phyloP scores from a whole-genome alignment of 1,140 invertebrate genomes.

The Trinorchestia longiramus region DNA sequence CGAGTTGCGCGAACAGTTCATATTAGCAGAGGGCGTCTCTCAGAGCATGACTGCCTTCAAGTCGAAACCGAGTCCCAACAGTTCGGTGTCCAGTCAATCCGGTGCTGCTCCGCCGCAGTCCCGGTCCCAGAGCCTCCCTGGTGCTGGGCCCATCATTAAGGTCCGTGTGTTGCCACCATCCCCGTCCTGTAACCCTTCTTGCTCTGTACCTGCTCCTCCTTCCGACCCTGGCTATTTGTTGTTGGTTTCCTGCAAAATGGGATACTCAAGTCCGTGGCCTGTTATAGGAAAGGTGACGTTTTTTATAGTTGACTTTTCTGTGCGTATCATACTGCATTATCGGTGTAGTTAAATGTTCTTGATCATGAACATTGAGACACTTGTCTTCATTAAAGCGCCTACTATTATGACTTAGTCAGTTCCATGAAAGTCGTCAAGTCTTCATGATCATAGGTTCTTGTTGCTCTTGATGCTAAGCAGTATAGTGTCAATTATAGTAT shows the following conservation, averaged over 20 bases:
- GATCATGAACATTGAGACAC: not conserved
- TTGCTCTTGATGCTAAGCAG: too few species aligned
- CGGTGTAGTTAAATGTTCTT: not conserved
- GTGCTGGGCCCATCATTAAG: constrained; percentile 92
- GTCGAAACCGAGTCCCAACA: constrained; percentile 77
- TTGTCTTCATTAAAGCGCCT: too few species aligned
- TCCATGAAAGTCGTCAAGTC: not conserved
- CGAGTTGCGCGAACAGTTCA: constrained; percentile 98
- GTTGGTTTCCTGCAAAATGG: not conserved
- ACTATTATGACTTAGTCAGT: not conserved
- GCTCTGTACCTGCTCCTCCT: not conserved
- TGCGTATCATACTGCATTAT: not conserved
- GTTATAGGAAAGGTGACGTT: not conserved
- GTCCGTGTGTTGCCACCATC: constrained; percentile 74
- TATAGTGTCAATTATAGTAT: not conserved
- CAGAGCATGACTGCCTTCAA: constrained; percentile 98
- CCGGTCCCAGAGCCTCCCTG: constrained; percentile 74
- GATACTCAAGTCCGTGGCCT: not conserved
- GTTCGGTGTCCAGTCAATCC: constrained; percentile 79
- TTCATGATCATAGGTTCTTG: too few species aligned
- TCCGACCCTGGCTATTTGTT: not conserved
- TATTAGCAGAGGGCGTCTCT: constrained; percentile 95
- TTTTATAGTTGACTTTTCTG: not conserved
- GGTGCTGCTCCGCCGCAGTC: constrained; percentile 63
- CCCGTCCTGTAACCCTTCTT: constrained; percentile 21